Conservation (phyloP, 1,140 invertebrate species). For the Rhopalosiphum padi region DNA sequence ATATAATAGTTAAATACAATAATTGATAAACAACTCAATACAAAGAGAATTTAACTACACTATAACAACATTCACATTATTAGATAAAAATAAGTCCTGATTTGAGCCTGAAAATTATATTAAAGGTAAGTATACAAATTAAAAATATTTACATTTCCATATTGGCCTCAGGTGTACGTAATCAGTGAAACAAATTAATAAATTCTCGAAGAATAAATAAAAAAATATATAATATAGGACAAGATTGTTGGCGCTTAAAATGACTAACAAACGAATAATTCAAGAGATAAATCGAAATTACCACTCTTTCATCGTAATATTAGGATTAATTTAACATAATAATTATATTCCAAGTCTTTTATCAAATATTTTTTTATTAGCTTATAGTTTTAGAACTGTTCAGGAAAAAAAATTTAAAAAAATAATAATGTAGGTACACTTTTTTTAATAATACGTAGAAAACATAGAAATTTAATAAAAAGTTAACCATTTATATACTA, state of each 20-base stretch:
- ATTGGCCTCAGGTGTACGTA: not conserved
- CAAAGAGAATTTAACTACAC: not conserved
- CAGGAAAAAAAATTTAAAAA: not conserved
- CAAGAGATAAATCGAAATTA: not conserved
- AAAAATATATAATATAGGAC: not conserved
- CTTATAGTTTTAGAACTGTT: not conserved
- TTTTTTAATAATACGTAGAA: not conserved
- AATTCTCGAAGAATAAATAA: not conserved
- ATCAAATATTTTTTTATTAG: not conserved
- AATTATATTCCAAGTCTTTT: not conserved
- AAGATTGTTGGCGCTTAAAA: not conserved
- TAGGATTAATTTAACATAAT: not conserved
- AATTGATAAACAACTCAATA: not conserved
- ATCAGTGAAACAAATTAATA: not conserved
- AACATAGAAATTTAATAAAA: not conserved
- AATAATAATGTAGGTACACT: not conserved
- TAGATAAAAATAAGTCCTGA: not conserved
- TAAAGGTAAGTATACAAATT: not conserved
- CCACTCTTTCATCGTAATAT: not conserved
- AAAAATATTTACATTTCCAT: not conserved
- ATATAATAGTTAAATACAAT: not conserved
- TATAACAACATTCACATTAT: not conserved
- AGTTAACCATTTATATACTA: not conserved
- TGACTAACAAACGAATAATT: not conserved
- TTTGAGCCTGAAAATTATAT: not conserved